Conservation (phyloP, 2,797 vertebrate genomes). For the Perodicticus potto region DNA sequence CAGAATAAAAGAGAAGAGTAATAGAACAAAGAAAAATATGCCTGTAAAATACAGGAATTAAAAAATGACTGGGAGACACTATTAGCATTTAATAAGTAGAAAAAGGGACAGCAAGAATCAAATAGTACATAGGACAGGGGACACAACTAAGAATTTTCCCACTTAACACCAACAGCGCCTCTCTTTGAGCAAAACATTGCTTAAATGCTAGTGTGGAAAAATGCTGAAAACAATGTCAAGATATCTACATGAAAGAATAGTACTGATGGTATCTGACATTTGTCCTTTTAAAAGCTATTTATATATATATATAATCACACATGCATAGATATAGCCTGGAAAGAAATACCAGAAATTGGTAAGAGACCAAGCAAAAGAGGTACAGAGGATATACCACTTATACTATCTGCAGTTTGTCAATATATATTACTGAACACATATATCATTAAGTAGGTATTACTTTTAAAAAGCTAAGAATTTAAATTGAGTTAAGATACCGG, state of each 20-base stretch:
- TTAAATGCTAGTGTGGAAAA: not conserved
- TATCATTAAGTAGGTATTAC: not conserved
- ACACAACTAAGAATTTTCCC: slow-evolving; percentile 1
- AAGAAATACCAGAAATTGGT: not conserved
- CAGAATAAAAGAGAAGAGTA: not conserved
- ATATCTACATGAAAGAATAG: not conserved
- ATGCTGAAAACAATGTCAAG: not conserved
- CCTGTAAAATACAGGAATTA: not conserved
- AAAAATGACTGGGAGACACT: not conserved
- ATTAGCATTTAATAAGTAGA: not conserved
- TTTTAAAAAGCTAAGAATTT: slow-evolving; percentile 34
- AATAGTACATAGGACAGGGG: not conserved
- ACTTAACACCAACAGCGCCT: not conserved
- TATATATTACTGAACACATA: not conserved
- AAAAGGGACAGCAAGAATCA: not conserved
- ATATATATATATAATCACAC: not conserved
- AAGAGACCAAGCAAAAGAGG: not conserved
- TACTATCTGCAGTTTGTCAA: not conserved
- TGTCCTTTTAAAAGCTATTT: not conserved
- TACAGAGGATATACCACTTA: not conserved
- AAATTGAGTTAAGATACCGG: not conserved
- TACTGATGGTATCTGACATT: not conserved
- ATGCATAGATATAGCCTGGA: not conserved
- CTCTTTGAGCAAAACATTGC: not conserved
- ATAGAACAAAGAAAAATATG: not conserved